Conservation (phyloP, 2,888 invertebrate species). For the Punctoribates punctum region DNA sequence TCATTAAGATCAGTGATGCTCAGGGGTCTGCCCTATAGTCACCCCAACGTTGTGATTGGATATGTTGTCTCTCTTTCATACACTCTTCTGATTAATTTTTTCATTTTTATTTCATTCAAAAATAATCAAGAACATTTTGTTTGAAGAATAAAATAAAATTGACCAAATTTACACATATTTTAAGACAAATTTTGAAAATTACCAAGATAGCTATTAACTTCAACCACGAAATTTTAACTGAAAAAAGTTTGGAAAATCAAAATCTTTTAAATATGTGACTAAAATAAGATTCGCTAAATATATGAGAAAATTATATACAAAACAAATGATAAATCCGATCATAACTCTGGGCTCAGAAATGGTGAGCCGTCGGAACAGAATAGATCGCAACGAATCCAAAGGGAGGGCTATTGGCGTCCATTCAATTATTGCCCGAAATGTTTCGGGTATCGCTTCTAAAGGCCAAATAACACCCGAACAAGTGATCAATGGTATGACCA, state of each 20-base stretch:
- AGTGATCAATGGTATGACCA: not conserved
- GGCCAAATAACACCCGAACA: conserved; percentile 1
- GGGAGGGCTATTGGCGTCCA: not conserved
- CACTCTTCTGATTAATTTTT: no score
- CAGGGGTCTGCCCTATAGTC: conserved; percentile 62
- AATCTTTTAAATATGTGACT: not conserved
- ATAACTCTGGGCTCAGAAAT: not conserved
- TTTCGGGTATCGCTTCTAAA: not conserved
- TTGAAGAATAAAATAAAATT: no score
- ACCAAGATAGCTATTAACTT: no score
- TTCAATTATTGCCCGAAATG: not conserved
- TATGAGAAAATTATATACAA: not conserved
- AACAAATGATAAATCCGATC: not conserved
- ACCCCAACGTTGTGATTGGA: no score
- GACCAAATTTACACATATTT: no score
- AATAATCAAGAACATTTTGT: no score
- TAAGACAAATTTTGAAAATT: no score
- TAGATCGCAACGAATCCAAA: not conserved
- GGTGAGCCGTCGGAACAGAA: not conserved
- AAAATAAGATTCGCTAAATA: not conserved
- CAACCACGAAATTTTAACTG: not conserved
- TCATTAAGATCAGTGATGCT: conserved; percentile 71
- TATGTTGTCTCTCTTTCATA: no score
- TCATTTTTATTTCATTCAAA: not conserved
- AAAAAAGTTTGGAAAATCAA: not conserved